Evolutionary conservation across 2,888 invertebrate species (phyloP), one percentile per base, ranked within the genome.

Genomic region (Oxycera nigricornis): DNA sequence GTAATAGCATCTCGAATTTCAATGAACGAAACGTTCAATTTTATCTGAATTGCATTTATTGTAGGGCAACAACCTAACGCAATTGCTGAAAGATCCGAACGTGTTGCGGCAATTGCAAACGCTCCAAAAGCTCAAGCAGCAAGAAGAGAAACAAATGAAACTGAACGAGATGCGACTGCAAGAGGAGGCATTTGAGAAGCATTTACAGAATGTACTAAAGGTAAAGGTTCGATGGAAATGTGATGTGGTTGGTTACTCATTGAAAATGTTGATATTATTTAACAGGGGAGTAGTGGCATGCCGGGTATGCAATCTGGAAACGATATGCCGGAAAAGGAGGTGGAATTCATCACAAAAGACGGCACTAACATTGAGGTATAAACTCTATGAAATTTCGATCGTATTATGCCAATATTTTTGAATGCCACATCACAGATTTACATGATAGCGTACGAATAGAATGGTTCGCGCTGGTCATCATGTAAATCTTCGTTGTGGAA

Each of bases 101-200:
- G 92, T 97, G 55, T 87, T 97, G 83, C 88, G 96, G 73, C 96
- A 97, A 81, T 87, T 97, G 65, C 96, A 97, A 82, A 95, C 92
- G 20, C 84, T 93, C 76, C 92, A 93, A 81, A 85, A 85, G 77
- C 82, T 84, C 75, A 86, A 87, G 74, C 87, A 87, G 78, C 89
- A 90, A 81, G 88, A 90, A 76, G 91, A 91, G 77, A 90, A 91
- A 80, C 87, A 91, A 83, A 86, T 89, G 17, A 90, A 90, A 81
- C 81, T 91, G 65, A 90, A 90, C 77, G 91, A 91, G 82, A 89
- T 92, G 88, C 90, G 91, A 77, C 88, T 91, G 78, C 91, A 91
- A 78, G 92, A 92, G 79, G 92, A 92, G 62, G 92, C 91, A 78
- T 91, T 92, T 80, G 92, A 92, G 81, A 91, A 91, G 80, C 91